phyloP scores from a whole-genome alignment of 30 jellyfish, hydroid and myxozoan species.

The Hydra vulgaris region DNA sequence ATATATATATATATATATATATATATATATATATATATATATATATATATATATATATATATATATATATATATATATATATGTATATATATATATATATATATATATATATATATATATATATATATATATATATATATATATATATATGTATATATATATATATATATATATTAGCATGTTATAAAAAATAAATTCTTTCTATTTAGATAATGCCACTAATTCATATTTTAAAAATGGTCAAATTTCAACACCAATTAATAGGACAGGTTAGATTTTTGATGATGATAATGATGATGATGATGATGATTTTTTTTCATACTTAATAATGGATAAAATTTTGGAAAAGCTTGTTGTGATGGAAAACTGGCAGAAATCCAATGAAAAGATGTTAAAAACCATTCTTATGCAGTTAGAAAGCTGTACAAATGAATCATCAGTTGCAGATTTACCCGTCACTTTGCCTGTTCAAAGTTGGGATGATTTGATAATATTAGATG shows the following conservation, averaged over 20 bases:
- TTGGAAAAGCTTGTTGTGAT: neutral
- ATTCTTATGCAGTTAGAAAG: neutral
- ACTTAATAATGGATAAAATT: neutral
- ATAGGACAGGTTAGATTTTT: neutral
- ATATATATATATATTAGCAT: neutral
- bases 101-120: no score
- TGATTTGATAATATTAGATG: neutral
- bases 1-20: no score
- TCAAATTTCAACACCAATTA: neutral
- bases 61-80: no score
- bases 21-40: no score
- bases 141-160: no score
- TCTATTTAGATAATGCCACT: neutral
- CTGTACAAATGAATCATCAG: neutral
- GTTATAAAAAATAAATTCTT: neutral
- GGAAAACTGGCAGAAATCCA: neutral
- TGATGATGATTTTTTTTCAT: neutral
- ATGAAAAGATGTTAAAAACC: neutral
- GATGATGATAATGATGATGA: neutral
- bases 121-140: no score
- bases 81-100: no score
- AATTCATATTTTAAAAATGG: neutral
- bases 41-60: no score
- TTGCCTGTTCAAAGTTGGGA: neutral
- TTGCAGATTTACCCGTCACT: neutral